These are phyloP conservation scores for Cotesia glomerata DNA, from an alignment of 1,140 invertebrate species.

Conservation along the genomic window DNA sequence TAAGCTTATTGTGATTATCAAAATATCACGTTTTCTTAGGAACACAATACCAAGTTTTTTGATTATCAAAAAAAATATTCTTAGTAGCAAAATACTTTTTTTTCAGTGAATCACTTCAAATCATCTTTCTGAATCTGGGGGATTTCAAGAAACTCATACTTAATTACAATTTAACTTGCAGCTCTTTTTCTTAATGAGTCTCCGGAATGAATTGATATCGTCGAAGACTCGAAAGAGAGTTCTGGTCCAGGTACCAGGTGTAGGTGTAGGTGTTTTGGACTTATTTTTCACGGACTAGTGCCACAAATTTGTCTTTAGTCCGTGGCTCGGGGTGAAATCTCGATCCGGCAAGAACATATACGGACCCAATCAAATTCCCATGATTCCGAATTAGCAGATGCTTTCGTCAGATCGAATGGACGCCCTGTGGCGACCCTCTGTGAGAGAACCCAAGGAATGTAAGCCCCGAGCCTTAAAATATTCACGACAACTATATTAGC, in stretches of 20 bases:
- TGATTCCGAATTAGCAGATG: constrained; percentile 66
- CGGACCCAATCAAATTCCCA: constrained; percentile 61
- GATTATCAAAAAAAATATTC: too few relatives aligned
- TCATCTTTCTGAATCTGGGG: too few relatives aligned
- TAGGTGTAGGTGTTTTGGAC: neutral
- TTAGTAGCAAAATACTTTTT: too few relatives aligned
- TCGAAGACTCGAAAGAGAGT: neutral
- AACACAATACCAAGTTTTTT: too few relatives aligned
- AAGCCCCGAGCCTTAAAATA: constrained; percentile 55
- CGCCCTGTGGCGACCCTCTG: constrained; percentile 55
- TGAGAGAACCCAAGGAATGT: constrained; percentile 56
- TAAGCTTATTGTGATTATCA: too few relatives aligned
- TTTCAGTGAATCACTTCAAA: too few relatives aligned
- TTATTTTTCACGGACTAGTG: constrained; percentile 11
- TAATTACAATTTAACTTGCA: constrained; percentile 50
- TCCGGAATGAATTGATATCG: constrained; percentile 51
- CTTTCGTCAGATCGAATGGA: constrained; percentile 62
- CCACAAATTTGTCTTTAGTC: neutral
- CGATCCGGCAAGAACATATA: neutral
- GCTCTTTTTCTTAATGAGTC: constrained; percentile 48
- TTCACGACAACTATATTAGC: constrained; percentile 66
- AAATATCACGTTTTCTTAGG: too few relatives aligned
- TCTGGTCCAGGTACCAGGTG: constrained; percentile 28
- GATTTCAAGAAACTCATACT: constrained; percentile 20
- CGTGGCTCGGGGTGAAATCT: neutral